phyloP scores from a whole-genome alignment of 2,113 vertebrate genomes.

The Strigops habroptila region DNA sequence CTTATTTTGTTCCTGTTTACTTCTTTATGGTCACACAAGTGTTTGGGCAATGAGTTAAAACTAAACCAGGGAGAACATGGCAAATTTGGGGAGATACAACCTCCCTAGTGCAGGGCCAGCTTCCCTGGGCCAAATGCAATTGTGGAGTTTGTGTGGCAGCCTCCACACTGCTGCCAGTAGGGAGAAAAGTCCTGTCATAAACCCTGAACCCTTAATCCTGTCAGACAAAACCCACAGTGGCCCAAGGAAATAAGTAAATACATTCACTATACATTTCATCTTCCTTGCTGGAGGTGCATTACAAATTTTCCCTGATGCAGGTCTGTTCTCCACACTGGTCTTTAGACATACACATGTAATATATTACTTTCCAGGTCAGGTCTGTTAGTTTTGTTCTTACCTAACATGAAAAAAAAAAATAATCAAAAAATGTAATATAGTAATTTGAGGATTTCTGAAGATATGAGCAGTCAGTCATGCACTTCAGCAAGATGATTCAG shows the following conservation, averaged over 20 bases:
- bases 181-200: neutral
- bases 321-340: neutral
- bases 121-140: neutral
- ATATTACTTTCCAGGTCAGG: neutral
- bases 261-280: neutral
- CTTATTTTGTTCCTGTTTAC: neutral
- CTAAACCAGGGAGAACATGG: neutral
- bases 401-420: neutral
- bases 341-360: neutral
- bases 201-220: neutral
- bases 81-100: neutral
- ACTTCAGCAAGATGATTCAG: neutral
- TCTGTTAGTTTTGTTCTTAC: neutral
- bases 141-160: accelerated
- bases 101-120: accelerated
- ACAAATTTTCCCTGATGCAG: neutral
- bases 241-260: neutral
- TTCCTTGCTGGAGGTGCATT: neutral
- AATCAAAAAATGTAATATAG: neutral
- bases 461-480: neutral
- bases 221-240: neutral
- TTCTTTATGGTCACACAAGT: neutral
- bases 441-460: neutral
- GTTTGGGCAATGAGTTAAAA: neutral
- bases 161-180: neutral